Evolutionary conservation across 2,888 invertebrate genomes (phyloP), one percentile per base, ranked within the genome.

Genomic region (Hirudinaria manillensis): DNA sequence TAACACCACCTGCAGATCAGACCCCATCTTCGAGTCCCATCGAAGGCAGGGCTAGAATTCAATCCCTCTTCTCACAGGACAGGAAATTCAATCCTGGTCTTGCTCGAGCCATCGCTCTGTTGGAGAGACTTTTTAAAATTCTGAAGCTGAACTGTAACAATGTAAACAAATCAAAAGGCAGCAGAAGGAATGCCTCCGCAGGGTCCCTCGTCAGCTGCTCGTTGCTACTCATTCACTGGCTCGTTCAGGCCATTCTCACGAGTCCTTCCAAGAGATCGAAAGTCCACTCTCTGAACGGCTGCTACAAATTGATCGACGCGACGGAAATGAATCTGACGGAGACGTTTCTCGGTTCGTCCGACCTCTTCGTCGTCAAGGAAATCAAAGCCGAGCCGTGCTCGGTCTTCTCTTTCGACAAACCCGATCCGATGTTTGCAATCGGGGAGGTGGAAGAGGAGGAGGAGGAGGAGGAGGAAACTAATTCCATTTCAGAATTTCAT

Each of bases 381-480:
- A n/a, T 61, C 61, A 29, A 61, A 61, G 61, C 61, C n/a, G 61
- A 61, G 21, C 61, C 61, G 19, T 29, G 61, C 61, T 0, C n/a
- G 24, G 24, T 61, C 61, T 61, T 61, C 24, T 45, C 45, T 45
- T 45, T 10, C 16, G 16, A 45, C 45, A 45, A 45, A 45, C 61
- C 61, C 7, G 24, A 24, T 61, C 61, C 24, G n/a, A 27, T 29
- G 24, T 16, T 61, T 29, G 29, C 10, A 24, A 61, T 61, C 10
- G 61, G 53, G 53, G 21, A 65, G 16, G 13, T 65, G 24, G 66
- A 65, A 10, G 66, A 68, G 32, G 68, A 68, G 36, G 68, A 68
- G 6, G 68, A 67, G 13, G 67, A 68, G 16, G 68, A 68, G 36
- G 13, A 34, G 10, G 68, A 68, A 34, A 32, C n/a, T 32, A 32